Evolutionary conservation across 1,140 invertebrate genomes (phyloP).

Genomic region (Phthorimaea operculella): DNA sequence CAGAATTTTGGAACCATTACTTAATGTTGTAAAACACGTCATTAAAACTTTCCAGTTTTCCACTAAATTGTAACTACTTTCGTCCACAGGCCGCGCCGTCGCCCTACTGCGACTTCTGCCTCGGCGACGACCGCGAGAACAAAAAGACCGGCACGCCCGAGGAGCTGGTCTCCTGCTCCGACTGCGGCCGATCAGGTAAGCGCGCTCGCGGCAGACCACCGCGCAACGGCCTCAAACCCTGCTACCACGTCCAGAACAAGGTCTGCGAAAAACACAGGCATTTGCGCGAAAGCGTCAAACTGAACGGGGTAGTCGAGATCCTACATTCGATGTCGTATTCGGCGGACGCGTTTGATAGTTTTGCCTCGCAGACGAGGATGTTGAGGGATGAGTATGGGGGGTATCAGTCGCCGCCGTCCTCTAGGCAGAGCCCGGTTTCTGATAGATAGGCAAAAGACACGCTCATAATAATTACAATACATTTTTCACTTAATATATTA

Average conservation of each 20-base stretch:
- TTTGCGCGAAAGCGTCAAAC: slow-evolving; percentile 27
- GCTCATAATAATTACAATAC: too few species aligned
- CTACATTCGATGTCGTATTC: slow-evolving; percentile 50
- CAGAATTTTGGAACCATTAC: too few species aligned
- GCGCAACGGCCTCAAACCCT: slow-evolving; percentile 27
- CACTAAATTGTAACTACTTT: too few species aligned
- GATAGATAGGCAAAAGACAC: background rate
- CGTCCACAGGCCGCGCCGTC: slow-evolving; percentile 75
- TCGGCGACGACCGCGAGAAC: slow-evolving; percentile 94
- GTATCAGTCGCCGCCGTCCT: slow-evolving; percentile 43
- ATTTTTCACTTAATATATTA: too few species aligned
- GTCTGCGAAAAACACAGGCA: slow-evolving; percentile 41
- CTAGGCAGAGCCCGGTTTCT: slow-evolving; percentile 32
- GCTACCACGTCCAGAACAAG: slow-evolving; percentile 36
- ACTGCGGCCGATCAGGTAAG: slow-evolving; percentile 98
- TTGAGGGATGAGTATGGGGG: slow-evolving; percentile 40
- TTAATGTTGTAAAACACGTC: too few species aligned
- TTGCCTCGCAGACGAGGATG: slow-evolving; percentile 43
- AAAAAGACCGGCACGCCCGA: slow-evolving; percentile 97
- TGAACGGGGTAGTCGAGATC: slow-evolving; percentile 50
- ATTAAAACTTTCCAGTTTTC: too few species aligned
- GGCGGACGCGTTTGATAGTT: slow-evolving; percentile 56
- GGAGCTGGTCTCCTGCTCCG: slow-evolving; percentile 96
- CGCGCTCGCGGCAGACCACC: slow-evolving; percentile 34
- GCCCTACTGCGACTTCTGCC: slow-evolving; percentile 98